Conservation (phyloP, 2,888 invertebrate genomes). For the Acleris laterana region DNA sequence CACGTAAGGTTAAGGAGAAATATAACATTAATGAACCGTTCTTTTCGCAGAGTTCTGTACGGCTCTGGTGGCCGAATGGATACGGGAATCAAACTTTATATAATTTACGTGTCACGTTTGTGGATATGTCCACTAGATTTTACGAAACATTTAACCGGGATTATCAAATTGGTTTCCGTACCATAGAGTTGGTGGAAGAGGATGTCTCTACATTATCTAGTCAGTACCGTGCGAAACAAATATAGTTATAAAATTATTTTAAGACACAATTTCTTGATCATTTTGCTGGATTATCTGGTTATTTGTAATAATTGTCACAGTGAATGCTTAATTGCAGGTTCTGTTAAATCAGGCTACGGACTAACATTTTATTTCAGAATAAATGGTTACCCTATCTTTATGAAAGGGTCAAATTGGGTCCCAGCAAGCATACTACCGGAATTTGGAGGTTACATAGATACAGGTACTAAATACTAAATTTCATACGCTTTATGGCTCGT, state of each 20-base stretch:
- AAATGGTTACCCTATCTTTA: constrained; percentile 93
- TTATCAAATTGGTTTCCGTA: constrained; percentile 93
- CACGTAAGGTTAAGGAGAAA: not conserved
- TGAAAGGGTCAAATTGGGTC: constrained; percentile 98
- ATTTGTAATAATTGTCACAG: too few species aligned
- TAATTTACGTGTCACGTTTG: constrained; percentile 82
- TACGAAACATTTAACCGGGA: constrained; percentile 71
- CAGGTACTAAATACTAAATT: constrained; percentile 53
- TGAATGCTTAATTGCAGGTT: constrained; percentile 54
- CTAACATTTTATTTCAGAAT: constrained; percentile 94
- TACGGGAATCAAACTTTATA: constrained; percentile 93
- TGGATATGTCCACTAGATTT: constrained; percentile 48
- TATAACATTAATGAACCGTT: not conserved
- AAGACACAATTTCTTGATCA: not conserved
- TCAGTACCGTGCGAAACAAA: constrained; percentile 25
- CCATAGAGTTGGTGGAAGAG: constrained; percentile 92
- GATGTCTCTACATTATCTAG: constrained; percentile 70
- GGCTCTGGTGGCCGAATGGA: constrained; percentile 98
- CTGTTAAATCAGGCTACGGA: constrained; percentile 78
- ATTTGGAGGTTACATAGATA: constrained; percentile 79
- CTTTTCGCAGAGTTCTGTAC: constrained; percentile 61
- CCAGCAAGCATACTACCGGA: constrained; percentile 94
- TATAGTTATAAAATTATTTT: not conserved
- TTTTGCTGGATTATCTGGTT: not conserved
- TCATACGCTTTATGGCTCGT: too few species aligned